Evolutionary conservation across 1,140 invertebrate species (phyloP).

Genomic region (Solenopsis fugax): DNA sequence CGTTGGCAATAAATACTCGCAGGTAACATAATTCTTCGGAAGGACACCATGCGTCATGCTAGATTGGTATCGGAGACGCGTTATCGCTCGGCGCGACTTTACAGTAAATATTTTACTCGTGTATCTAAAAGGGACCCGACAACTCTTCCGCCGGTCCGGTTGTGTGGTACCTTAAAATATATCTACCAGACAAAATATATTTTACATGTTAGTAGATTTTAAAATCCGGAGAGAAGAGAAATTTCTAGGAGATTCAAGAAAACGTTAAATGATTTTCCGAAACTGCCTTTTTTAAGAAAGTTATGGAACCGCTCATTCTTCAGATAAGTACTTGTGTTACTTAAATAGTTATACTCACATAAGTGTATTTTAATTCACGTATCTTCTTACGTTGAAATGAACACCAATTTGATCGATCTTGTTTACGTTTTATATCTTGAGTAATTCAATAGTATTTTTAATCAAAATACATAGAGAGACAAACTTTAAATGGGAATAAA

Average conservation of each 20-base stretch:
- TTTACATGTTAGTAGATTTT: conserved; percentile 52
- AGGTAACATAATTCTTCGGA: conserved; percentile 75
- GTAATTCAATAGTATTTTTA: conserved; percentile 1
- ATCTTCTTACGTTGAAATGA: background rate
- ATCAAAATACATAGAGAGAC: conserved; percentile 12
- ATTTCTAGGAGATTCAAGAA: conserved; percentile 7
- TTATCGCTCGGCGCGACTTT: conserved; percentile 76
- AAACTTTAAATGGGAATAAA: too few species aligned
- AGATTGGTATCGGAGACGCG: conserved; percentile 80
- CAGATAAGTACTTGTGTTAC: background rate
- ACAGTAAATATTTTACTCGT: conserved; percentile 74
- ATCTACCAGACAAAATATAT: conserved; percentile 59
- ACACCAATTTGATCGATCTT: background rate
- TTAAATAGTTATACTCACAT: background rate
- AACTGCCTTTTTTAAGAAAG: background rate
- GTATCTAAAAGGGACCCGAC: conserved; percentile 53
- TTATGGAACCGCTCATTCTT: background rate
- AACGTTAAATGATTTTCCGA: conserved; percentile 14
- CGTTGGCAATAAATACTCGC: conserved; percentile 77
- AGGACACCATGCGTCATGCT: conserved; percentile 79
- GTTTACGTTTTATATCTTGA: conserved; percentile 1
- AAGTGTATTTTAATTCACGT: background rate
- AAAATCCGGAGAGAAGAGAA: conserved; percentile 54
- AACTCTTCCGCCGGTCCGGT: conserved; percentile 52
- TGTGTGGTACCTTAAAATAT: conserved; percentile 69